Conservation (phyloP, 2,113 vertebrate genomes). For the Onychorhynchus coronatus region DNA sequence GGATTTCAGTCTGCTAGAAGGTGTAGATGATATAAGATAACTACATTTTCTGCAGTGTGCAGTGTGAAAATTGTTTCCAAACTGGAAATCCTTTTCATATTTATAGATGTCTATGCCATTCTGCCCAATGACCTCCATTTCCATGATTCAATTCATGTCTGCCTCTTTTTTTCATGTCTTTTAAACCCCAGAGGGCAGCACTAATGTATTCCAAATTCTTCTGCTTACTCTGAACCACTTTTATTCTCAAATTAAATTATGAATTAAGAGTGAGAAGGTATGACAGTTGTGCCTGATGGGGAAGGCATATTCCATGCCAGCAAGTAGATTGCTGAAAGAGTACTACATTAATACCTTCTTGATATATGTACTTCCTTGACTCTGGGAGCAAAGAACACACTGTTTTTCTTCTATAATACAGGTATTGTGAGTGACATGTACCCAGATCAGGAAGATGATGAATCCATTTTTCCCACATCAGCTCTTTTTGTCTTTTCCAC, state of each 20-base stretch:
- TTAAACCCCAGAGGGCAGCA: not conserved
- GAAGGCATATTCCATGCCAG: not conserved
- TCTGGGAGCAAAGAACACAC: not conserved
- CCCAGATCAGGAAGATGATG: not conserved
- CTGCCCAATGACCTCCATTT: not conserved
- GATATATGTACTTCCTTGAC: not conserved
- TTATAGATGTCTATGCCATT: not conserved
- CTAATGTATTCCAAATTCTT: not conserved
- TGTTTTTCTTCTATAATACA: not conserved
- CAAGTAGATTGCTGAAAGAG: not conserved
- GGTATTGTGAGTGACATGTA: not conserved
- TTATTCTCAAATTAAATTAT: not conserved
- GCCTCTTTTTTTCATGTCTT: not conserved
- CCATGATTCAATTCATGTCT: not conserved
- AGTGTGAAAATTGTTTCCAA: not conserved
- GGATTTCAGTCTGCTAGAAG: not conserved
- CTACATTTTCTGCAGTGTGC: not conserved
- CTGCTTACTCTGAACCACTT: not conserved
- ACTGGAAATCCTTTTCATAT: not conserved
- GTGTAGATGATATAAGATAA: not conserved
- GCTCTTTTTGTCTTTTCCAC: not conserved
- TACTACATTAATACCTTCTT: not conserved
- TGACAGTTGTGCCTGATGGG: not conserved
- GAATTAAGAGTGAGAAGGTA: not conserved
- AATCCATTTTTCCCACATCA: not conserved